These are phyloP conservation scores for Drosophila subobscura DNA, from an alignment of 1,140 invertebrate species.

Conservation along the genomic window DNA sequence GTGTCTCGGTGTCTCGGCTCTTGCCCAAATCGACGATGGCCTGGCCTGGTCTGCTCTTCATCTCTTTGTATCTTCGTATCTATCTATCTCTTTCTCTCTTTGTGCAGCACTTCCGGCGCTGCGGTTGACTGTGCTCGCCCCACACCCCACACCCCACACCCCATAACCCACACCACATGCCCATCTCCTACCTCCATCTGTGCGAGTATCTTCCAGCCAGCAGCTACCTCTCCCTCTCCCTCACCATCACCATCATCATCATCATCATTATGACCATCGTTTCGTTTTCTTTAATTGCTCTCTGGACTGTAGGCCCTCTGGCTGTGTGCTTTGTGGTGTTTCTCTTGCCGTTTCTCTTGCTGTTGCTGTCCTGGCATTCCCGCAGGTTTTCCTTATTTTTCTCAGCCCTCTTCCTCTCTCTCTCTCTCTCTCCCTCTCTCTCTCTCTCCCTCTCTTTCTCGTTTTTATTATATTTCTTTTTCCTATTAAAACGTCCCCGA, in stretches of 20 bases:
- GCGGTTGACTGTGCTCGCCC: slow-evolving; percentile 55
- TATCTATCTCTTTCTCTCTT: slow-evolving; percentile 38
- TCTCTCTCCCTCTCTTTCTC: slow-evolving; percentile 17
- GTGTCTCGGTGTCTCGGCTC: background rate
- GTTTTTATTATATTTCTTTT: slow-evolving; percentile 36
- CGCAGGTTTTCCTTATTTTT: slow-evolving; percentile 74
- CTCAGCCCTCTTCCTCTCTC: slow-evolving; percentile 22
- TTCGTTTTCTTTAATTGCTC: slow-evolving; percentile 68
- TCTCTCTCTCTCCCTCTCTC: background rate
- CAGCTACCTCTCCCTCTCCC: slow-evolving; percentile 3
- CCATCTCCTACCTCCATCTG: too few species aligned
- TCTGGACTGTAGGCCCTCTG: too few species aligned
- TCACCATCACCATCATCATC: slow-evolving; percentile 22
- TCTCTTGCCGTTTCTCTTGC: too few species aligned
- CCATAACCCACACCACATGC: too few species aligned
- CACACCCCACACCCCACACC: background rate
- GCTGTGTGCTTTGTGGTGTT: slow-evolving; percentile 17
- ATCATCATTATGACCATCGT: slow-evolving; percentile 27
- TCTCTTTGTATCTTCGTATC: slow-evolving; percentile 25
- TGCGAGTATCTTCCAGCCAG: background rate
- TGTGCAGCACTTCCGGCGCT: slow-evolving; percentile 66
- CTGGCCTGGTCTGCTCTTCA: slow-evolving; percentile 9
- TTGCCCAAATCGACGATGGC: slow-evolving; percentile 9
- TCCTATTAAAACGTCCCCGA: slow-evolving; percentile 62
- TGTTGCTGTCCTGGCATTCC: slow-evolving; percentile 44